These are phyloP conservation scores for Toxotes chatareus DNA, from an alignment of 2,113 vertebrate species.

Conservation along the genomic window DNA sequence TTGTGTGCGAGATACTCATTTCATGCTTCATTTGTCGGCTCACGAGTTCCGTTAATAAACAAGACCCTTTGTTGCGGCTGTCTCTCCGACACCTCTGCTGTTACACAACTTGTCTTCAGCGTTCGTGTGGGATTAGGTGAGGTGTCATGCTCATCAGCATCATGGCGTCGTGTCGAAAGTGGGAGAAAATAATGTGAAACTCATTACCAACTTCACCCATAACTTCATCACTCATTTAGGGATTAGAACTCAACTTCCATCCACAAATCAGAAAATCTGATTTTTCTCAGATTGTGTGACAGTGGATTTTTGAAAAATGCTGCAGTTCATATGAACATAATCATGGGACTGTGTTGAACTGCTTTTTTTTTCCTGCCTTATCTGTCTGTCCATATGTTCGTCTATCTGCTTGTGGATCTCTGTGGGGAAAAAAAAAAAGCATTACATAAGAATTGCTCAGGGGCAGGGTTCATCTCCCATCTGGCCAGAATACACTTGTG, in stretches of 20 bases:
- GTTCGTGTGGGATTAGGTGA: conserved; percentile 46
- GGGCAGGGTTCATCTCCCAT: conserved; percentile 40
- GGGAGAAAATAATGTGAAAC: conserved; percentile 23
- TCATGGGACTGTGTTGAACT: conserved; percentile 10
- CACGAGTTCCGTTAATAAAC: conserved; percentile 77
- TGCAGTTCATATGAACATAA: conserved; percentile 13
- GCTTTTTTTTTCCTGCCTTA: conserved; percentile 3
- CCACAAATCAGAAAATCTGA: conserved; percentile 28
- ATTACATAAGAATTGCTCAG: conserved; percentile 21
- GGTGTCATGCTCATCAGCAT: conserved; percentile 34
- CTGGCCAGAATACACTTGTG: conserved; percentile 50
- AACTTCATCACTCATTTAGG: conserved; percentile 8
- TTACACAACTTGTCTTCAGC: conserved; percentile 34
- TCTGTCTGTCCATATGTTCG: conserved; percentile 11
- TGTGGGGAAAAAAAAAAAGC: background rate
- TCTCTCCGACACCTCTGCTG: conserved; percentile 38
- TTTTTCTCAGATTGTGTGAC: conserved; percentile 33
- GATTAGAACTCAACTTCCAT: conserved; percentile 39
- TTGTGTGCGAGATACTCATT: conserved; percentile 71
- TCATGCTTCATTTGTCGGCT: conserved; percentile 79
- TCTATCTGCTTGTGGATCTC: background rate
- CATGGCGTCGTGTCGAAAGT: conserved; percentile 13
- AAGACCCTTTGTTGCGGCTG: conserved; percentile 61
- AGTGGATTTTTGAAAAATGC: background rate
- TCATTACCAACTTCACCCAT: conserved; percentile 50